Conservation (phyloP, 2,888 invertebrate genomes). For the Phorcus lineatus region DNA sequence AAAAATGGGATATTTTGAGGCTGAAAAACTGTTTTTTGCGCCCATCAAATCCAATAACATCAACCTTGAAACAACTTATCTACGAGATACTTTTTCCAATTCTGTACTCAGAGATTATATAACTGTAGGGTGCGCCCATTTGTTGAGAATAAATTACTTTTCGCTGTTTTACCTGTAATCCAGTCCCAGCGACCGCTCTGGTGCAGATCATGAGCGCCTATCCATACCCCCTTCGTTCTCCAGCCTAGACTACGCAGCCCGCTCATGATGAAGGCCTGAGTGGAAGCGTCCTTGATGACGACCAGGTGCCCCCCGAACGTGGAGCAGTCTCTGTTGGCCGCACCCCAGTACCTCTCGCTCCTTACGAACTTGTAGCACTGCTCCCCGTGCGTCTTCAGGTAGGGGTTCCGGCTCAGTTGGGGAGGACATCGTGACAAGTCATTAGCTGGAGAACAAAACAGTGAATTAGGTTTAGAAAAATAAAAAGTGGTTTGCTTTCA, state of each 20-base stretch:
- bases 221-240: constrained; percentile 66
- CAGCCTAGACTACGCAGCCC: constrained; percentile 48
- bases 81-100: no score
- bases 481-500: no score
- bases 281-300: constrained; percentile 48
- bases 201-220: constrained; percentile 65
- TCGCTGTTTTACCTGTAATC: constrained; percentile 66
- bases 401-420: constrained; percentile 22
- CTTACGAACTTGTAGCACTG: constrained; percentile 60
- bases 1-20: no score
- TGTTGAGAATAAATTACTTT: no score
- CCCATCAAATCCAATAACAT: no score
- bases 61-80: no score
- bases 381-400: constrained; percentile 31
- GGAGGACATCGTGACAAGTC: constrained; percentile 31
- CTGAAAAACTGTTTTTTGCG: no score
- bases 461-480: neutral
- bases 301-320: constrained; percentile 56
- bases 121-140: no score
- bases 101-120: no score
- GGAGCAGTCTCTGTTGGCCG: constrained; percentile 52
- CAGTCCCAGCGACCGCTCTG: constrained; percentile 62
- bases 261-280: constrained; percentile 51
- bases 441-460: neutral
- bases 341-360: constrained; percentile 54